Evolutionary conservation across 2,888 invertebrate species (phyloP), one percentile per base, ranked within the genome.

Genomic region (Perdita meconis): DNA sequence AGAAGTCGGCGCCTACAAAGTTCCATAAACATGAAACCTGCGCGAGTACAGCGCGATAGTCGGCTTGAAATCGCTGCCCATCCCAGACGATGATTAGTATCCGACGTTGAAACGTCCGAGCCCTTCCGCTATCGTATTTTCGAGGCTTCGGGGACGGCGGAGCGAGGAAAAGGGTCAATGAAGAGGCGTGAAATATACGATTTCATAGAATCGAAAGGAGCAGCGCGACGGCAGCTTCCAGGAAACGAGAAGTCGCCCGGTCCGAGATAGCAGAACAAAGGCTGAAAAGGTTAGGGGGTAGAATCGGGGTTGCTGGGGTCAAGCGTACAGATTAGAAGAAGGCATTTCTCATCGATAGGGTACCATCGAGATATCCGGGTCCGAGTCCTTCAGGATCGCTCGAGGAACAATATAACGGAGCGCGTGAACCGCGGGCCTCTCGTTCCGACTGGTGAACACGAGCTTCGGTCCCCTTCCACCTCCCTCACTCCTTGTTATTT

Each of bases 401-500:
- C 55, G 53, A 61, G 66, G 66, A 81, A 83, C 85, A 85, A 85
- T 81, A 85, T 80, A 81, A 85, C 64, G 81, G n/a, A n/a, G n/a
- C 56, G 75, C 72, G 76, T 72, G 79, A 81, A 72, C 53, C 61
- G 68, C 56, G 34, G 47, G 64, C 53, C 69, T 71, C 75, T 76
- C 74, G 30, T 70, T 81, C 73, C 59, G 16, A 56, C 60, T 40
- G 63, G 56, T 24, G 77, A 80, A 84, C 75, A 73, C 72, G 80
- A 84, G 40, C 55, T 22, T 24, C 24, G 34, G n/a, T 34, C 13
- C 16, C 10, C 5, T 12, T n/a, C 5, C 5, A 26, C 30, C 19
- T 13, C 24, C 8, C 16, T 30, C 16, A 56, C 68, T 5, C 36
- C 22, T 26, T 51, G 81, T 90, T 91, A 90, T 91, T 91, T 90